phyloP scores from a whole-genome alignment of 2,113 vertebrate genomes.

The Gavialis gangeticus region DNA sequence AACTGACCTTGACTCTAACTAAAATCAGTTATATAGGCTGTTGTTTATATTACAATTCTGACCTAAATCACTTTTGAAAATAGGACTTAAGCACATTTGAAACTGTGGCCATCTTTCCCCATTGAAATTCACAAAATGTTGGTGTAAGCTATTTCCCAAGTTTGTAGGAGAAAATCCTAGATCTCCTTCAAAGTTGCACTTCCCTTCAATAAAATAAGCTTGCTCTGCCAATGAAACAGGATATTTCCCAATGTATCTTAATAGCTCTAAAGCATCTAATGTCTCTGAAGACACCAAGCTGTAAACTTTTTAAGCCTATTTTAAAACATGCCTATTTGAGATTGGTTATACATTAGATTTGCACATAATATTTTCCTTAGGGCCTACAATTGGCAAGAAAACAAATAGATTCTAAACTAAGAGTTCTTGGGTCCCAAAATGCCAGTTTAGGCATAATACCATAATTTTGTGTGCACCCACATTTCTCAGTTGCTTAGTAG shows the following conservation, averaged over 20 bases:
- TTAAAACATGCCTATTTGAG: neutral
- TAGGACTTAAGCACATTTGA: neutral
- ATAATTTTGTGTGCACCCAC: neutral
- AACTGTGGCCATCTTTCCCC: neutral
- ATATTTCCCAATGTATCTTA: neutral
- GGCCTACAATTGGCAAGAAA: neutral
- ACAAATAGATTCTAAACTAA: neutral
- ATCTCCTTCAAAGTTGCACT: neutral
- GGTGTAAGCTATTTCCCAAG: neutral
- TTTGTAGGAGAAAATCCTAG: neutral
- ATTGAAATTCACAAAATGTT: neutral
- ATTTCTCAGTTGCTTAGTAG: neutral
- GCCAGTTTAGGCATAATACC: neutral
- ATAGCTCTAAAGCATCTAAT: neutral
- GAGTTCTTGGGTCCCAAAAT: neutral
- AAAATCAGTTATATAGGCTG: no score
- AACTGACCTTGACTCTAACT: no score
- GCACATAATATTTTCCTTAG: neutral
- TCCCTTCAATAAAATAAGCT: neutral
- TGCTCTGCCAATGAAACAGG: conserved; percentile 12
- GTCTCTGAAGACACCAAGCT: neutral
- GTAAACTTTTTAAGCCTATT: neutral
- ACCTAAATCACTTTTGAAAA: neutral
- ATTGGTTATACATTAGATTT: neutral
- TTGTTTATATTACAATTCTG: neutral